A percentile compares a stretch with the other conserved stretches of the same genome.
phyloP scores from a whole-genome alignment of 2,888 invertebrate genomes.

The Troides aeacus region DNA sequence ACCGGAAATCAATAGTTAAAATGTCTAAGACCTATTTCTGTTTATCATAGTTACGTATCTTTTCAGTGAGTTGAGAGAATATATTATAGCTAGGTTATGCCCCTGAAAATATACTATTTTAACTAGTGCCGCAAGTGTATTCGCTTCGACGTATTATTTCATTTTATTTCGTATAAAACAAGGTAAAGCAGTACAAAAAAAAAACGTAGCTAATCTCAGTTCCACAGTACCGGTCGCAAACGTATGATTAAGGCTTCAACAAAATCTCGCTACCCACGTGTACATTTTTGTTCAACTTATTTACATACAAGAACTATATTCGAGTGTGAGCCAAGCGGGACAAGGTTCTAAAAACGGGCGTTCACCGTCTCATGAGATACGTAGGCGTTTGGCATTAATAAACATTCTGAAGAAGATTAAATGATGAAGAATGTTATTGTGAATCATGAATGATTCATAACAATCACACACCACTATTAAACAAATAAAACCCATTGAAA shows the following conservation, averaged over 20 bases:
- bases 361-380: constrained; percentile 41
- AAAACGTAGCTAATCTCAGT: too few species aligned
- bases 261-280: neutral
- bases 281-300: neutral
- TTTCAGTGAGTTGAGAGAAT: too few species aligned
- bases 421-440: too few species aligned
- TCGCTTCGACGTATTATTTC: too few species aligned
- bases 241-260: neutral
- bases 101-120: too few species aligned
- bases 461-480: neutral
- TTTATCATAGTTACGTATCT: too few species aligned
- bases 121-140: too few species aligned
- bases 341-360: constrained; percentile 42
- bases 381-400: constrained; percentile 46
- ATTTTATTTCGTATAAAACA: too few species aligned
- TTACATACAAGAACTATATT: neutral
- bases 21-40: too few species aligned
- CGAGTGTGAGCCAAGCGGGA: constrained; percentile 30
- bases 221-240: neutral
- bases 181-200: too few species aligned
- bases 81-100: too few species aligned
- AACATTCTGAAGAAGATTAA: constrained; percentile 12
- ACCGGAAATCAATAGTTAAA: too few species aligned
- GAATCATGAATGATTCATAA: constrained; percentile 31
- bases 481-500: neutral